Base-by-base conservation (phyloP, 1,140 invertebrate species). In the Drosophila mojavensis region DNA sequence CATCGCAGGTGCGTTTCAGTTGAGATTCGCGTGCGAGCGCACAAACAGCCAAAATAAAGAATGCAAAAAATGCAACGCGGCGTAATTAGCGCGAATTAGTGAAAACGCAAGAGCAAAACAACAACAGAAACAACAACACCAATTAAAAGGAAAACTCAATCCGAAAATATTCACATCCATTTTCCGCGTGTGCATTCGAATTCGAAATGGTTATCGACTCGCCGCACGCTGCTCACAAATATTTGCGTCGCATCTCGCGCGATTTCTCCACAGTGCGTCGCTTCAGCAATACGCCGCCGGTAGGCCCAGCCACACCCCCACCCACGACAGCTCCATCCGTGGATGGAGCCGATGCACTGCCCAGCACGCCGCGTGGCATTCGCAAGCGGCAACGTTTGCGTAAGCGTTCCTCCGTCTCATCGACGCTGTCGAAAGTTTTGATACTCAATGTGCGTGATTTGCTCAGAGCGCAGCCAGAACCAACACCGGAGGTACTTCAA, bases 361-460 rank as follows among this genome's bases (percentile, higher is more conserved):
- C 67, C 6, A 63, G 11, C 0, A 76, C 90, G 28, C 79, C 84
- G 30, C 77, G 73, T 7, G 91, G 91, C 56, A 86, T 91, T 41
- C 90, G 90, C 4, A 78, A 77, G 15, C 84, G 86, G 24, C 70
- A 79, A 33, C 66, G 83, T 39, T 64, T 79, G 54, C 81, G 91
- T 10, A 92, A 92, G 51, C 89, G 91, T 50, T 92, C 91, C 20
- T 92, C 91, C 2, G 78, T 92, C 39, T 92, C 91, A 43, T 92
- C 91, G 51, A 91, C 91, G 9, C 69, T 92, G 24, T 92, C 91
- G 7, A 91, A 91, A 83, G 90, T 92, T 50, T 73, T 92, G n/a
- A 91, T 92, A 77, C 79, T 92, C 41, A 92, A 92, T 61, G 91
- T 92, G 55, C 84, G 91, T 28, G 91, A 92, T 81, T 88, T 92